These are phyloP conservation scores for Tetramorium parvispinum DNA, from an alignment of 1,140 invertebrate species.

Conservation along the genomic window DNA sequence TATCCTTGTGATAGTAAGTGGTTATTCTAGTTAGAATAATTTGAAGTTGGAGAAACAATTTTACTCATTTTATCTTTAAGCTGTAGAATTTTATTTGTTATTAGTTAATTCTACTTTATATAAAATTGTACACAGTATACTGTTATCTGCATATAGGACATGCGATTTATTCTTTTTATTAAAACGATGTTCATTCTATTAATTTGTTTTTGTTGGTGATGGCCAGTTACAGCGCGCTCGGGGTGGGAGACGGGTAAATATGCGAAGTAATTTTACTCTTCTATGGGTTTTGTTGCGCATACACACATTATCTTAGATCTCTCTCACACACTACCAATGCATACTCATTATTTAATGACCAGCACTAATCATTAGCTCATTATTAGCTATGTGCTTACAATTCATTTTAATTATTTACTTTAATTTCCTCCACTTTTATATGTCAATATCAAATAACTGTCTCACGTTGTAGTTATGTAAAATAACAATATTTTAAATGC, in stretches of 20 bases:
- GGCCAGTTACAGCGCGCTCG: slow-evolving; percentile 86
- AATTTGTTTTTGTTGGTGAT: slow-evolving; percentile 83
- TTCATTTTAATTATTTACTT: slow-evolving; percentile 10
- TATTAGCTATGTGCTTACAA: slow-evolving; percentile 27
- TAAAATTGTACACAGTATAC: background rate
- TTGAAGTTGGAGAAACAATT: background rate
- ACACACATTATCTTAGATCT: slow-evolving; percentile 46
- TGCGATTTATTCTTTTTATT: slow-evolving; percentile 51
- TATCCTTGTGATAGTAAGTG: background rate
- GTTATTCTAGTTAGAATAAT: background rate
- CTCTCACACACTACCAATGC: slow-evolving; percentile 41
- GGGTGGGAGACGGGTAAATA: slow-evolving; percentile 88
- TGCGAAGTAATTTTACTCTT: slow-evolving; percentile 71
- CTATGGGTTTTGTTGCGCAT: slow-evolving; percentile 52
- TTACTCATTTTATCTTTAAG: background rate
- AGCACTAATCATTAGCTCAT: slow-evolving; percentile 64
- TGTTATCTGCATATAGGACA: background rate
- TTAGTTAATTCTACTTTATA: background rate
- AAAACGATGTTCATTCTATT: slow-evolving; percentile 76
- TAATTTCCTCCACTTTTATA: slow-evolving; percentile 28
- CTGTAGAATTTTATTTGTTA: background rate
- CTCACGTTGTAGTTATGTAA: slow-evolving; percentile 26
- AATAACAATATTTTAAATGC: slow-evolving; percentile 18
- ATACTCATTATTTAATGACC: slow-evolving; percentile 47
- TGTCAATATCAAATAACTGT: slow-evolving; percentile 26